Evolutionary conservation across 2,797 vertebrate species (phyloP).

Genomic region (Halcyon badia): DNA sequence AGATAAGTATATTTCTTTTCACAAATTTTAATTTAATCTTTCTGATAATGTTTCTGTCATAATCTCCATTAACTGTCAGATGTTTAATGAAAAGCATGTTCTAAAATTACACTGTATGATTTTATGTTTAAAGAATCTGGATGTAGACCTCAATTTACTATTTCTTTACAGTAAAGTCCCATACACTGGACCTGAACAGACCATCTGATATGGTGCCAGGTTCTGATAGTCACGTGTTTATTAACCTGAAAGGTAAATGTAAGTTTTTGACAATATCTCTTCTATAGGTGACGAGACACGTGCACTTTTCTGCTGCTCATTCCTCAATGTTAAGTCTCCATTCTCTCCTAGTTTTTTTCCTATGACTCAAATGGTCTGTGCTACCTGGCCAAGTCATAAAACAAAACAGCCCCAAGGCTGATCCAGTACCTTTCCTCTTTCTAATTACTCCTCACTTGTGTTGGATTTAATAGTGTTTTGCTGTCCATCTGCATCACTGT

Average conservation of each 20-base stretch:
- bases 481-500: background rate
- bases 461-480: background rate
- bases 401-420: background rate
- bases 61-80: background rate
- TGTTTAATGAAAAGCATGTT: background rate
- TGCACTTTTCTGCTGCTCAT: background rate
- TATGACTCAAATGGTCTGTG: background rate
- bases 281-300: background rate
- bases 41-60: background rate
- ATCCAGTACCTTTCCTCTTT: background rate
- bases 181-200: constrained; percentile 37
- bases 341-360: background rate
- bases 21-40: background rate
- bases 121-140: background rate
- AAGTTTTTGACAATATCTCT: background rate
- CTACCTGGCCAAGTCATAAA: background rate
- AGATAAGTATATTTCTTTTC: background rate
- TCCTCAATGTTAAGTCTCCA: background rate
- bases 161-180: constrained; percentile 27
- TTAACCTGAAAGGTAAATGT: constrained; percentile 76
- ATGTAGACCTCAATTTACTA: background rate
- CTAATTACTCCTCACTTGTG: background rate
- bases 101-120: background rate
- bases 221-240: constrained; percentile 30
- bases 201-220: constrained; percentile 43